These are phyloP conservation scores for Macquaria ambigua DNA, from an alignment of 2,113 vertebrate genomes.

Conservation along the genomic window DNA sequence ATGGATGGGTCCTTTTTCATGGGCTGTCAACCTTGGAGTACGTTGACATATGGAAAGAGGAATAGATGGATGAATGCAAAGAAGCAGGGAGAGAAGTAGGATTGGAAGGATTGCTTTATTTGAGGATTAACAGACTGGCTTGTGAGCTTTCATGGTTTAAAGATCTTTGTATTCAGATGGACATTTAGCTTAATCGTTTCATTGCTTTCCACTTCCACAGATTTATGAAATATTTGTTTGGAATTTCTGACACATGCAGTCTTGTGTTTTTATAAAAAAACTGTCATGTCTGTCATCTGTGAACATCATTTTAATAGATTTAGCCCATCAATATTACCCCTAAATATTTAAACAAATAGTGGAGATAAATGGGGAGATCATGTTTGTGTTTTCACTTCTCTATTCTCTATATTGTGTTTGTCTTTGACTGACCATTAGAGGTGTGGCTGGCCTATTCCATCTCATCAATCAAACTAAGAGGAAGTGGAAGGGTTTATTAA, in stretches of 20 bases:
- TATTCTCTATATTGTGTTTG: neutral
- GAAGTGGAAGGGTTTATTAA: conserved; percentile 29
- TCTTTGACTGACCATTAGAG: conserved; percentile 21
- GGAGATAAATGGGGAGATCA: too few species aligned
- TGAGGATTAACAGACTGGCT: conserved; percentile 6
- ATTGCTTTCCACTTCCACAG: too few species aligned
- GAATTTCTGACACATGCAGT: neutral
- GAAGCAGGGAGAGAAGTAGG: conserved; percentile 1
- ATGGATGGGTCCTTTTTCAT: conserved; percentile 40
- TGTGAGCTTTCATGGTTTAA: neutral
- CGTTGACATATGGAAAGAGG: neutral
- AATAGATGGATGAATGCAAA: conserved; percentile 30
- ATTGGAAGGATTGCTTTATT: neutral
- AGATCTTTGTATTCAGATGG: conserved; percentile 6
- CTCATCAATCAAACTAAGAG: conserved; percentile 26
- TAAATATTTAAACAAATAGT: neutral
- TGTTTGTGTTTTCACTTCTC: neutral
- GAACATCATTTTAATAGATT: neutral
- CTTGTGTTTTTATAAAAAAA: too few species aligned
- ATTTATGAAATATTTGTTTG: neutral
- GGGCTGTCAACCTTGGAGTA: conserved; percentile 45
- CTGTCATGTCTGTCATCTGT: neutral
- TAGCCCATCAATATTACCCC: neutral
- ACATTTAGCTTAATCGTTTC: neutral
- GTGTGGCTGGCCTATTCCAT: conserved; percentile 11